A percentile compares a stretch with the other conserved stretches of the same genome.
These are phyloP conservation scores for Orientallactaga sibirica DNA, from an alignment of 2,797 vertebrate species.

Conservation along the genomic window DNA sequence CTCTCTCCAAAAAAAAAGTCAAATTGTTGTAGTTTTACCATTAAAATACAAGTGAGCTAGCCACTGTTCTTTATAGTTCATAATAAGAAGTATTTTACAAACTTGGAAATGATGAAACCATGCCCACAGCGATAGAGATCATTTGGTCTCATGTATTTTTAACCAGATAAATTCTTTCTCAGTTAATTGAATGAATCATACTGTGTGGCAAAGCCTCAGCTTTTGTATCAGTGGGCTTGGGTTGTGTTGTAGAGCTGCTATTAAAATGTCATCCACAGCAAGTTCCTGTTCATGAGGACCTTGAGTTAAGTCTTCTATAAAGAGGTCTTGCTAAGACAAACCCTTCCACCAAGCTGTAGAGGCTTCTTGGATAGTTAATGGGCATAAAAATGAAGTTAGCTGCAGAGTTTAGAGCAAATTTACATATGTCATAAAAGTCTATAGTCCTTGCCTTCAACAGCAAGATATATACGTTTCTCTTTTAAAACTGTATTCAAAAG, in stretches of 20 bases:
- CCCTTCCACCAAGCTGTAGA: rapidly evolving
- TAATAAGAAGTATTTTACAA: no score
- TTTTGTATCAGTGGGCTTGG: no score
- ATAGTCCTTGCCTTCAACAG: background rate
- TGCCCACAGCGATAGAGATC: rapidly evolving
- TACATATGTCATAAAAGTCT: background rate
- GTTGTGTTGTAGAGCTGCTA: background rate
- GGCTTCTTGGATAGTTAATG: background rate
- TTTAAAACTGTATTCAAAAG: conserved; percentile 27
- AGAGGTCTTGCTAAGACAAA: rapidly evolving
- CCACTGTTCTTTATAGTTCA: background rate
- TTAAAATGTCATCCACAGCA: background rate
- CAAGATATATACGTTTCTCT: background rate
- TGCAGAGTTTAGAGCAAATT: background rate
- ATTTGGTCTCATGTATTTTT: background rate
- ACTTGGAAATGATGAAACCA: background rate
- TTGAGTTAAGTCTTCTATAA: rapidly evolving
- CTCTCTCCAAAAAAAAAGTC: no score
- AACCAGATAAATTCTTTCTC: background rate
- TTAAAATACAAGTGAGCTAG: background rate
- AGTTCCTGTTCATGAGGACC: background rate
- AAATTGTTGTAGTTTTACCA: background rate
- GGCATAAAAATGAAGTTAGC: background rate
- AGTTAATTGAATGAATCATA: background rate
- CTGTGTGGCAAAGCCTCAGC: rapidly evolving